These are phyloP conservation scores for Vandiemenella viatica DNA, from an alignment of 2,888 invertebrate genomes.

Conservation along the genomic window DNA sequence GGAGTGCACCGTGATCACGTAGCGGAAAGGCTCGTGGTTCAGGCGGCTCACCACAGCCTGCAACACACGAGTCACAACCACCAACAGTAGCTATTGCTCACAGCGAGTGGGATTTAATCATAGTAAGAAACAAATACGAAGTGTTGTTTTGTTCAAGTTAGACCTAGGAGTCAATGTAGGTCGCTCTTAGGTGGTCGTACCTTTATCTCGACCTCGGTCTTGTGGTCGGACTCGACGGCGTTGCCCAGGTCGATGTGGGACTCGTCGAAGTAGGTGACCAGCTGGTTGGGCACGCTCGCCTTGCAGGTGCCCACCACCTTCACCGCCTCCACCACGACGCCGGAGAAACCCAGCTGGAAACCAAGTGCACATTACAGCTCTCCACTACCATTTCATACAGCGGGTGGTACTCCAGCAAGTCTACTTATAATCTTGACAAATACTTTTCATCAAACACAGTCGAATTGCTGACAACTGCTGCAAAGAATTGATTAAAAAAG, in stretches of 20 bases:
- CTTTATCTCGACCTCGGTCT: constrained; percentile 25
- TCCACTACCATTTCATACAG: background rate
- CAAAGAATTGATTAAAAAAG: too few species aligned
- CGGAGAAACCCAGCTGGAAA: constrained; percentile 12
- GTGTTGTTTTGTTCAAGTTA: too few species aligned
- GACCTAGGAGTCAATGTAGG: background rate
- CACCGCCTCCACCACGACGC: constrained; percentile 15
- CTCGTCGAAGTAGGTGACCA: constrained; percentile 20
- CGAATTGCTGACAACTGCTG: too few species aligned
- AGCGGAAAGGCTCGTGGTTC: constrained; percentile 20
- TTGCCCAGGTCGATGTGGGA: constrained; percentile 18
- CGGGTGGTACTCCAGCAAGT: too few species aligned
- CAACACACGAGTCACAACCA: too few species aligned
- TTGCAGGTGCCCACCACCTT: constrained; percentile 18
- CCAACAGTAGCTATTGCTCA: too few species aligned
- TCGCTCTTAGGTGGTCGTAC: background rate
- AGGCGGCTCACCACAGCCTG: constrained; percentile 19
- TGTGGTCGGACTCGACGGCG: constrained; percentile 13
- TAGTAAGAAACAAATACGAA: too few species aligned
- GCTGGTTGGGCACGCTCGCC: constrained; percentile 15
- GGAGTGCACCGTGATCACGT: constrained; percentile 18
- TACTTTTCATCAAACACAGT: too few species aligned
- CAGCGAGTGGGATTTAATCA: too few species aligned
- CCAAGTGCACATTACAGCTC: background rate
- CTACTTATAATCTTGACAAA: too few species aligned